Base-by-base conservation (phyloP, 2,888 invertebrate species). In the Cotesia congregata region DNA sequence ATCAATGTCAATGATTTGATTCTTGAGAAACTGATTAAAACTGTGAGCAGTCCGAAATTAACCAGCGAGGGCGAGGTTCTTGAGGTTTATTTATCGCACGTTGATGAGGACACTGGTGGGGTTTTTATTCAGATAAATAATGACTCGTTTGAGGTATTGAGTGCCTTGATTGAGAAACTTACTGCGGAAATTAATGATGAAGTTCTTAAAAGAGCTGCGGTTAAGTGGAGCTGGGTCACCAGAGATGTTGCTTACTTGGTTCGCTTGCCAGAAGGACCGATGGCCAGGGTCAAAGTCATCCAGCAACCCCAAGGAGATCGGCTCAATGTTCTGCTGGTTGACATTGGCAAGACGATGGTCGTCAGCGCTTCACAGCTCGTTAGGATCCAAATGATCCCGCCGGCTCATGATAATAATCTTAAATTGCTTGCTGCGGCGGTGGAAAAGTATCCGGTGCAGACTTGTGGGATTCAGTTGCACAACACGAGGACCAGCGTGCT, bases 1-100 rank as follows among this genome's bases (percentile, higher is more conserved):
- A 88, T 94, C 74, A 92, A 94, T 87, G 89, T 94, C 75, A 94
- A 94, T 88, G 91, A 92, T 81, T 88, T 92, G 84, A 89, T 94
- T 74, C 91, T 88, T 87, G 87, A 83, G 83, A 89, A 80, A 86
- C 88, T 80, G 7, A 74, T 60, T 1, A 65, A 6, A 38, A 60
- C 7, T 38, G 90, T 85, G 86, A 90, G 80, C 76, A 90, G 80
- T 88, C 90, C 69, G 88, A 90, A 90, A 17, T 69, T 73, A 4
- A 64, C 61, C 7, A 67, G n/a, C 6, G 72, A 74, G 5, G 82
- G 79, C 4, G 77, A 79, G 62, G 77, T 86, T 4, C 74, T 79
- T 0, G 88, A 90, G 77, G 90, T 90, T 1, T 87, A 86, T 71
- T 84, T 91, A 0, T 88, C 90, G 0, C 87, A 91, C 75, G 86